phyloP scores from a whole-genome alignment of 1,140 invertebrate species.

The Trichonephila inaurata region DNA sequence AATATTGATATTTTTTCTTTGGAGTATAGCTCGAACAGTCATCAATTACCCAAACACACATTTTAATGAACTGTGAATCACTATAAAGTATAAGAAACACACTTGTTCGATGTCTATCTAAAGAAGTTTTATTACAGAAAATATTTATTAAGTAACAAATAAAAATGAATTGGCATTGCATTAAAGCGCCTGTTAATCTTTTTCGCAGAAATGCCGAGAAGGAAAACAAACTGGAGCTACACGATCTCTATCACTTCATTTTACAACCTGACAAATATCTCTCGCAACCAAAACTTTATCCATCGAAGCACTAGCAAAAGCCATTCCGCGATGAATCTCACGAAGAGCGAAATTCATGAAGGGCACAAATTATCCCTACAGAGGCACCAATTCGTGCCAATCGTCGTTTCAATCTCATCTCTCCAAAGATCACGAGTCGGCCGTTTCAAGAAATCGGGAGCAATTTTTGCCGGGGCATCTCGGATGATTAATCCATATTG shows the following conservation, averaged over 20 bases:
- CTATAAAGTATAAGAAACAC: too few relatives aligned
- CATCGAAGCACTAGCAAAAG: not conserved
- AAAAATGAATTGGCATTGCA: too few relatives aligned
- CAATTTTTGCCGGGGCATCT: slow-evolving; percentile 10
- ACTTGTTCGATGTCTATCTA: too few relatives aligned
- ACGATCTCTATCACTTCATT: not conserved
- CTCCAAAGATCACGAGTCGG: slow-evolving; percentile 24
- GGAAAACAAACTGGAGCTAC: not conserved
- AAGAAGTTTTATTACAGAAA: too few relatives aligned
- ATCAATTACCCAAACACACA: too few relatives aligned
- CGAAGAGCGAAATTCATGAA: not conserved
- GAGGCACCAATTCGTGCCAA: slow-evolving; percentile 28
- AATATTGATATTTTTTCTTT: too few relatives aligned
- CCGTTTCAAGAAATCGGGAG: slow-evolving; percentile 13
- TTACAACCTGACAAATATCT: not conserved
- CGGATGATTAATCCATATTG: slow-evolving; percentile 34
- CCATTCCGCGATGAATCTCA: not conserved
- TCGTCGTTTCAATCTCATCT: slow-evolving; percentile 23
- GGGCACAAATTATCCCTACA: slow-evolving; percentile 2
- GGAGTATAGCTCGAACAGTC: too few relatives aligned
- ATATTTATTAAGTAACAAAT: too few relatives aligned
- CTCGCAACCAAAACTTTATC: not conserved
- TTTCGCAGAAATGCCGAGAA: not conserved
- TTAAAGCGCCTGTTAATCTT: not conserved
- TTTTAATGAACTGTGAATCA: too few relatives aligned